Percentiles rank a stretch among this genome's conserved stretches.
These are phyloP conservation scores for Philhelius pedissequus DNA, from an alignment of 2,888 invertebrate species.

Conservation along the genomic window DNA sequence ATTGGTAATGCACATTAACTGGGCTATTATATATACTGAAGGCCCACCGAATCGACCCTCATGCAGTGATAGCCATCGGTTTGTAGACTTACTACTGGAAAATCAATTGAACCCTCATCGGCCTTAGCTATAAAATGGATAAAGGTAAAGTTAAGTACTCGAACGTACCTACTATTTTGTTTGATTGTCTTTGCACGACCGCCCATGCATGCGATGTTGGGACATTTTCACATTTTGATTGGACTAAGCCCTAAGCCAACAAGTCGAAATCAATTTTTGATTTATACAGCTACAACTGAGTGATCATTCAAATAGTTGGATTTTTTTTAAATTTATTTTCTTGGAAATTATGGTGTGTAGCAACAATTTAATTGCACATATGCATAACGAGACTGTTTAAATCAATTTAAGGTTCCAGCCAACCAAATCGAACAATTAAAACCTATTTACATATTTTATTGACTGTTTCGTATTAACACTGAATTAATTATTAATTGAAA, in stretches of 20 bases:
- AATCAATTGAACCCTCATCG: slow-evolving; percentile 51
- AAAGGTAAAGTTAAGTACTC: not conserved
- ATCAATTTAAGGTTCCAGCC: not conserved
- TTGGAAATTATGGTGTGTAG: slow-evolving; percentile 21
- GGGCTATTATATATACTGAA: slow-evolving; percentile 6
- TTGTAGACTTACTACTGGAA: slow-evolving; percentile 30
- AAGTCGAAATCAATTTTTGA: slow-evolving; percentile 38
- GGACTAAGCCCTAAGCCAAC: slow-evolving; percentile 1
- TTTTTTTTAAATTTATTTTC: not conserved
- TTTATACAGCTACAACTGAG: slow-evolving; percentile 45
- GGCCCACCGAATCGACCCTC: slow-evolving; percentile 14
- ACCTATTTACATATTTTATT: not conserved
- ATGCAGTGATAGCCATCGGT: slow-evolving; percentile 35
- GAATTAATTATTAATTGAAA: slow-evolving; percentile 9
- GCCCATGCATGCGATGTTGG: slow-evolving; percentile 58
- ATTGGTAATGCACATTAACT: slow-evolving; percentile 36
- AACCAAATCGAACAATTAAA: slow-evolving; percentile 4
- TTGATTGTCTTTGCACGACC: slow-evolving; percentile 49
- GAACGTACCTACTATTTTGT: not conserved
- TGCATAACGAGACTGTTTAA: not conserved
- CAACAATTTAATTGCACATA: slow-evolving; percentile 23
- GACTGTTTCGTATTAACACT: slow-evolving; percentile 31
- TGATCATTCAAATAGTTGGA: slow-evolving; percentile 34
- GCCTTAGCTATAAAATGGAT: not conserved
- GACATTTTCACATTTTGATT: slow-evolving; percentile 54